Conservation (phyloP, 2,888 invertebrate genomes). For the Pandemis corylana region DNA sequence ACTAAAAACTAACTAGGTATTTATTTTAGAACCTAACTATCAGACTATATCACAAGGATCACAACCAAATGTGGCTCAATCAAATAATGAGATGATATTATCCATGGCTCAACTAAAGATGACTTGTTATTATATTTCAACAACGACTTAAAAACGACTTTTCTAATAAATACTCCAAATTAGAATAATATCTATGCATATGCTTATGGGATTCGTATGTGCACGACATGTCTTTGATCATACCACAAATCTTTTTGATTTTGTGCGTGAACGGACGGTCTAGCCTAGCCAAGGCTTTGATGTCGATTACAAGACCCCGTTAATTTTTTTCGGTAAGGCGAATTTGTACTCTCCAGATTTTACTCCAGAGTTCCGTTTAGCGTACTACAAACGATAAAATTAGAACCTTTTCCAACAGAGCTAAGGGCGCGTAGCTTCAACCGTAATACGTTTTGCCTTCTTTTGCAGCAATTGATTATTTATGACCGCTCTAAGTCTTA, state of each 20-base stretch:
- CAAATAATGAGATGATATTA: too few species aligned
- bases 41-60: too few species aligned
- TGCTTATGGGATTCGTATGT: neutral
- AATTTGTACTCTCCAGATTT: neutral
- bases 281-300: slow-evolving; percentile 23
- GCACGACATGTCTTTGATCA: slow-evolving; percentile 21
- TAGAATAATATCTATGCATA: neutral
- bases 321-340: neutral
- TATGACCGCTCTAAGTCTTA: slow-evolving; percentile 5
- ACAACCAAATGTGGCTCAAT: too few species aligned
- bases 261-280: slow-evolving; percentile 23
- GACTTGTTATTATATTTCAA: neutral
- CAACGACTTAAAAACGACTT: neutral
- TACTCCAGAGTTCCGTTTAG: neutral
- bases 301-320: slow-evolving; percentile 10
- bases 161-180: neutral
- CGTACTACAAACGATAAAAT: neutral
- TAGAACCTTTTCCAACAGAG: neutral
- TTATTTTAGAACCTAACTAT: too few species aligned
- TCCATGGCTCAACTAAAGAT: too few species aligned
- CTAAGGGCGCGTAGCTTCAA: neutral
- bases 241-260: slow-evolving; percentile 34
- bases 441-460: slow-evolving; percentile 23
- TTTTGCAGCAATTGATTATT: slow-evolving; percentile 33
- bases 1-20: too few species aligned